Percentiles rank a stretch among this genome's conserved stretches.
Evolutionary conservation across 1,140 invertebrate species (phyloP).

Genomic region (Meloidogyne exigua): DNA sequence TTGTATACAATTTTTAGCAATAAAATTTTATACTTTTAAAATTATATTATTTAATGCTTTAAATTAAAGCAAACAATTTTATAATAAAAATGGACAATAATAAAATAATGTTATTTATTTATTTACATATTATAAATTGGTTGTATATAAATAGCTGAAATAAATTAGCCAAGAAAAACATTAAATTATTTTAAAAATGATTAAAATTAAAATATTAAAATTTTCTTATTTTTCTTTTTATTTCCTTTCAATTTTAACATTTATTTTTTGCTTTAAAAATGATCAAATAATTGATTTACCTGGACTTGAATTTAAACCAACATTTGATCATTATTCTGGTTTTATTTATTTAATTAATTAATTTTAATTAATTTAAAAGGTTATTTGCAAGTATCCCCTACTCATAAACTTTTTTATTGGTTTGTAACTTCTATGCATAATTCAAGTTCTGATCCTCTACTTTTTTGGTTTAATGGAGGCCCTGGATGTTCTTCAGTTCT

Average conservation of each 20-base stretch:
- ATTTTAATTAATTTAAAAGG: constrained; percentile 25
- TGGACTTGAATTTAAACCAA: constrained; percentile 56
- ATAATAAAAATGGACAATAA: background rate
- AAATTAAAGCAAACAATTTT: background rate
- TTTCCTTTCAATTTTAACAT: background rate
- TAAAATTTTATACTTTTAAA: background rate
- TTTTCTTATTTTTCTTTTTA: background rate
- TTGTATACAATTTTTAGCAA: background rate
- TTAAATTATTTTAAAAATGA: background rate
- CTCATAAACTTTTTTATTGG: constrained; percentile 62
- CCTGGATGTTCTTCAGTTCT: constrained; percentile 68
- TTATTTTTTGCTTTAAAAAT: constrained; percentile 28
- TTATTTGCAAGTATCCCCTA: constrained; percentile 55
- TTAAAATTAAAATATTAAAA: background rate
- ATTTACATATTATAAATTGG: background rate
- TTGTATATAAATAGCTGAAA: background rate
- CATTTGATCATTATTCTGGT: constrained; percentile 60
- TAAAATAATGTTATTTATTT: background rate
- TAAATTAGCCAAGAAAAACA: background rate
- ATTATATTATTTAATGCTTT: background rate
- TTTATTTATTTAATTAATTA: background rate
- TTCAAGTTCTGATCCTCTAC: constrained; percentile 66
- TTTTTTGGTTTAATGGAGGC: constrained; percentile 64
- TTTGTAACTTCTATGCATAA: constrained; percentile 67
- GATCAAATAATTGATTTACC: constrained; percentile 55